Percentiles rank a stretch among this genome's conserved stretches.
phyloP scores from a whole-genome alignment of 2,113 vertebrate species.

The Carollia perspicillata region DNA sequence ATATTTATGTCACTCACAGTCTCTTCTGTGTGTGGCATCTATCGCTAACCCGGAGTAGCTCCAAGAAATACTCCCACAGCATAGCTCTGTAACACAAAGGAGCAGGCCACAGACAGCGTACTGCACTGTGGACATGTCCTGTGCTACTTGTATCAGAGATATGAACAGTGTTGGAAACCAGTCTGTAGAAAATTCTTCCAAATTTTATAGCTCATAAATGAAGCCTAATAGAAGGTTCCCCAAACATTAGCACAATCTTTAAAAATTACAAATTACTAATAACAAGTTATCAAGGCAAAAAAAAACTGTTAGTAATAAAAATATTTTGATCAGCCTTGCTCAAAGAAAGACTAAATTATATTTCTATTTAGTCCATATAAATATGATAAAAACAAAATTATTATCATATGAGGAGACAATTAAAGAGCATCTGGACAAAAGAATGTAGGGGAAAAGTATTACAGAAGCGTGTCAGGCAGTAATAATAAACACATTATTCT shows the following conservation, averaged over 20 bases:
- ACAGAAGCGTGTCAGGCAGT: neutral
- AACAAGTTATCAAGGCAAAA: neutral
- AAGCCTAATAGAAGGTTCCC: neutral
- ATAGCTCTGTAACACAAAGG: neutral
- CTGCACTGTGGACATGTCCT: neutral
- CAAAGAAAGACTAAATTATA: constrained; percentile 17
- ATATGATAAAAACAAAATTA: neutral
- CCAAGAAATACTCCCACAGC: neutral
- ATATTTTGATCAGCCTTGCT: neutral
- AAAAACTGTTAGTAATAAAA: neutral
- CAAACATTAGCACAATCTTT: neutral
- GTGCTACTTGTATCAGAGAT: neutral
- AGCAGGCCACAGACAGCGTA: neutral
- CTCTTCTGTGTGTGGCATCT: neutral
- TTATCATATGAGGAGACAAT: neutral
- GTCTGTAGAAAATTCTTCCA: neutral
- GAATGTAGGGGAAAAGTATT: neutral
- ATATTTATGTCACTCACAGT: neutral
- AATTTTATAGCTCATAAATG: neutral
- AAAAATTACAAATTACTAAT: neutral
- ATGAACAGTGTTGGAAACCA: neutral
- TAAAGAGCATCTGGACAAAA: neutral
- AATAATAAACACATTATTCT: neutral
- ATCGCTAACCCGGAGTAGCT: neutral
- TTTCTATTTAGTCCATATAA: neutral